Base-by-base conservation (phyloP, 2,797 vertebrate species). In the Liasis olivaceus region DNA sequence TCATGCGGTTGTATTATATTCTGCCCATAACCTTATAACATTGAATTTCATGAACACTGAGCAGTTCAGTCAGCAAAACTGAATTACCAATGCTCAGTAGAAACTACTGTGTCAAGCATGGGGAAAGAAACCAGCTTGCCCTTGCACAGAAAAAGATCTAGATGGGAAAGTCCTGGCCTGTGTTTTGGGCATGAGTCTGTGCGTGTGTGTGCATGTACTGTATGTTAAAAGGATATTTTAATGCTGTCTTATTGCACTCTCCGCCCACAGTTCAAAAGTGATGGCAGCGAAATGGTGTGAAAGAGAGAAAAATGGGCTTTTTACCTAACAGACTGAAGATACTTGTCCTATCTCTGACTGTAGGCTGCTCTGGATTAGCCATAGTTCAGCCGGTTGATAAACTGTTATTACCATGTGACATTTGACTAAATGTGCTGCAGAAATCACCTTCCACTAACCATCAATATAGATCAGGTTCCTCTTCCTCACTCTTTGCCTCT, bases 371-470 rank as follows among this genome's bases (percentile, higher is more conserved):
- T 93, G 84, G 90, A 81, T 89, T 92, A 91, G 81, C 59, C 0
- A 0, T 62, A 87, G 64, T 88, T 93, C 81, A 89, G 51, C 92
- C 92, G 91, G 47, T 85, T 89, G 84, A 93, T 66, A 36, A 89
- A 87, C 86, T 93, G 91, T 92, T 85, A 85, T 92, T 97, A 97
- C 97, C 98, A 98, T 98, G 97, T 98, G 98, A 98, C 97, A 96
- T 94, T 91, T 94, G 94, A 72, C 77, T 94, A 95, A 95, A 92
- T 69, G 97, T 56, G 92, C 97, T 97, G 95, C 96, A 96, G 89
- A 90, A 92, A 92, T 95, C 62, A 64, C 95, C 94, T 95, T 93
- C 93, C 96, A 96, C 97, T 98, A 97, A 97, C 95, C 96, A 91
- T 95, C 91, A 56, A 95, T 97, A 95, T 96, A 90, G 90, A 94